Percentiles rank a stretch among this genome's conserved stretches.
phyloP scores from a whole-genome alignment of 1,140 invertebrate genomes.

The Drosophila micromelanica region DNA sequence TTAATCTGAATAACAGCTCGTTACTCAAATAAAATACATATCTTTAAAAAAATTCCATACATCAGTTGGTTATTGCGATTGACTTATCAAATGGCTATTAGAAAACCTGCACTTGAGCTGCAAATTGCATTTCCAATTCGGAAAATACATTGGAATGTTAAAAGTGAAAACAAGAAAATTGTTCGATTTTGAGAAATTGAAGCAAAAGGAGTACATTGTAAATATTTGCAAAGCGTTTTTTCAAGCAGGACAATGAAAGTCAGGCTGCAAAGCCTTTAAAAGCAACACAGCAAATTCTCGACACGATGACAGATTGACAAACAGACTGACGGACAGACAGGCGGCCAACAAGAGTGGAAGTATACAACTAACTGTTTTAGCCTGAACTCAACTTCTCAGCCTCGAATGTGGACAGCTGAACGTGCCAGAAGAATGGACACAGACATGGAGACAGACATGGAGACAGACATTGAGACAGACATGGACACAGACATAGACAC shows the following conservation, averaged over 20 bases:
- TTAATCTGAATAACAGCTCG: not conserved
- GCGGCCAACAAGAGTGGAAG: conserved; percentile 7
- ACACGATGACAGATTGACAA: conserved; percentile 55
- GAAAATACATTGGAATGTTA: conserved; percentile 1
- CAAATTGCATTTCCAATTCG: not conserved
- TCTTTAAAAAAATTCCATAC: not conserved
- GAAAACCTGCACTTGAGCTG: not conserved
- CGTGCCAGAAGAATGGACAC: conserved; percentile 44
- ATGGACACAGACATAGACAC: conserved; percentile 10
- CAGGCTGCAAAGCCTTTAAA: conserved; percentile 62
- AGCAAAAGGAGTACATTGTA: conserved; percentile 7
- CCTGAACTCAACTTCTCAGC: conserved; percentile 39
- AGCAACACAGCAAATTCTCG: conserved; percentile 54
- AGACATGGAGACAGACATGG: conserved; percentile 1
- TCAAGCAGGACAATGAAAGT: conserved; percentile 31
- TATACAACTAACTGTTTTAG: conserved; percentile 55
- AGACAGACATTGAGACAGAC: conserved; percentile 11
- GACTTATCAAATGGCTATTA: not conserved
- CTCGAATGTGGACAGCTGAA: conserved; percentile 37
- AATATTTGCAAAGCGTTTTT: conserved; percentile 21
- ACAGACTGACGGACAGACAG: conserved; percentile 36
- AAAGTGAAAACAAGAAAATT: conserved; percentile 5
- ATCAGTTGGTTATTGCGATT: not conserved
- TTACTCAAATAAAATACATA: not conserved
- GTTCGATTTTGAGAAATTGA: conserved; percentile 3